phyloP scores from a whole-genome alignment of 2,797 vertebrate species.

The Fringilla coelebs region DNA sequence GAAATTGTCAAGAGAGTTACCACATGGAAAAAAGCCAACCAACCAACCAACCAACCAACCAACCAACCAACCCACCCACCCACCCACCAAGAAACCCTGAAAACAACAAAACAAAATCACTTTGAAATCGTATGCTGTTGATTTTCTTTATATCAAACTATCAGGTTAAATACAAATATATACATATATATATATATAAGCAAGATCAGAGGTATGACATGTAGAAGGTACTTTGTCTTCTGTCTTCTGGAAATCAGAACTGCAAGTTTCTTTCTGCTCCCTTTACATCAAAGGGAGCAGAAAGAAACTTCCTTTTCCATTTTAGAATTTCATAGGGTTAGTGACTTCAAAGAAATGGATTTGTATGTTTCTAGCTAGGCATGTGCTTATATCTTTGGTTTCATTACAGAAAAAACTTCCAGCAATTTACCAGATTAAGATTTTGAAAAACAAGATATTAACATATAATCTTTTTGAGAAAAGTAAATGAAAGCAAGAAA shows the following conservation, averaged over 20 bases:
- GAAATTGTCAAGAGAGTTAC: background rate
- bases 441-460: background rate
- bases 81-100: background rate
- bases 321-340: background rate
- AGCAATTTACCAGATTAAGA: background rate
- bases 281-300: background rate
- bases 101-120: background rate
- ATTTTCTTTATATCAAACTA: background rate
- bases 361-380: background rate
- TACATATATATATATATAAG: background rate
- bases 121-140: background rate
- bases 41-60: background rate
- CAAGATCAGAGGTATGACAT: background rate
- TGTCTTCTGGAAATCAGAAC: background rate
- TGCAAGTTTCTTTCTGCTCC: background rate
- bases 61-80: fast-evolving
- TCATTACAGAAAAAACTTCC: background rate
- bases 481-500: background rate
- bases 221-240: background rate
- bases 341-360: background rate
- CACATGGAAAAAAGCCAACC: background rate
- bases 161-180: background rate
- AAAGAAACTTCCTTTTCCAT: too few relatives aligned
- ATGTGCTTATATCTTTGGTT: background rate
- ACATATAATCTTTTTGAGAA: background rate